A percentile compares a stretch with the other conserved stretches of the same genome.
phyloP scores from a whole-genome alignment of 2,797 vertebrate species.

The Fistularia tabacaria region DNA sequence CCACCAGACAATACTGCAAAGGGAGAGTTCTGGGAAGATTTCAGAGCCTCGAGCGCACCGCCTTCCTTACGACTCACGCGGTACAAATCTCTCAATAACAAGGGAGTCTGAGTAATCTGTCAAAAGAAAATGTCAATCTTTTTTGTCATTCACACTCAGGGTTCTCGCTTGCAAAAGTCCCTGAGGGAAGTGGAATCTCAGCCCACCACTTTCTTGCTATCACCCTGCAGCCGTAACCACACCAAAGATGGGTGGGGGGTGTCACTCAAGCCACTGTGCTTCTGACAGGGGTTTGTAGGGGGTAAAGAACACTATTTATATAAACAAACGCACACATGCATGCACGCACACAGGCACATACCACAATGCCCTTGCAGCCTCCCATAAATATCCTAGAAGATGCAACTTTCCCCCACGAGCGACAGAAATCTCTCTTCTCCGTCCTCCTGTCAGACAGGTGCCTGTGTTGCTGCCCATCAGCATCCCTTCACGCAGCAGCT shows the following conservation, averaged over 20 bases:
- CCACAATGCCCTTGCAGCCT: slow-evolving; percentile 60
- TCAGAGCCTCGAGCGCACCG: slow-evolving; percentile 52
- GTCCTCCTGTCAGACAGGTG: slow-evolving; percentile 70
- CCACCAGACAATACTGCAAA: slow-evolving; percentile 47
- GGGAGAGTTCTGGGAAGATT: slow-evolving; percentile 52
- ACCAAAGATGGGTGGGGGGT: slow-evolving; percentile 56
- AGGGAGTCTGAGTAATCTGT: slow-evolving; percentile 65
- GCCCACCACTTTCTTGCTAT: slow-evolving; percentile 58
- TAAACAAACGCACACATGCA: slow-evolving; percentile 32
- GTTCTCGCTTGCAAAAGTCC: slow-evolving; percentile 59
- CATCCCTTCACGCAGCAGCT: slow-evolving; percentile 46
- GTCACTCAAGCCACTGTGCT: slow-evolving; percentile 61
- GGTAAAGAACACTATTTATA: slow-evolving; percentile 55
- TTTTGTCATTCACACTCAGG: slow-evolving; percentile 64
- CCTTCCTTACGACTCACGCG: slow-evolving; percentile 41
- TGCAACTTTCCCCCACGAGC: slow-evolving; percentile 63
- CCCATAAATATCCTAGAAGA: slow-evolving; percentile 70
- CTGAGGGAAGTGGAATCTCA: slow-evolving; percentile 58
- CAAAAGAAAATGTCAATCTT: slow-evolving; percentile 75
- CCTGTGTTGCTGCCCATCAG: slow-evolving; percentile 73
- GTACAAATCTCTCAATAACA: slow-evolving; percentile 61
- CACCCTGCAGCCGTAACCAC: slow-evolving; percentile 49
- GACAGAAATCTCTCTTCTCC: slow-evolving; percentile 30
- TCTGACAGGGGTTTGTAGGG: slow-evolving; percentile 60
- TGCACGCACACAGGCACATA: slow-evolving; percentile 6